Evolutionary conservation across 30 jellyfish, hydroid and myxozoan genomes (phyloP).

Genomic region (Chironex yamaguchii): DNA sequence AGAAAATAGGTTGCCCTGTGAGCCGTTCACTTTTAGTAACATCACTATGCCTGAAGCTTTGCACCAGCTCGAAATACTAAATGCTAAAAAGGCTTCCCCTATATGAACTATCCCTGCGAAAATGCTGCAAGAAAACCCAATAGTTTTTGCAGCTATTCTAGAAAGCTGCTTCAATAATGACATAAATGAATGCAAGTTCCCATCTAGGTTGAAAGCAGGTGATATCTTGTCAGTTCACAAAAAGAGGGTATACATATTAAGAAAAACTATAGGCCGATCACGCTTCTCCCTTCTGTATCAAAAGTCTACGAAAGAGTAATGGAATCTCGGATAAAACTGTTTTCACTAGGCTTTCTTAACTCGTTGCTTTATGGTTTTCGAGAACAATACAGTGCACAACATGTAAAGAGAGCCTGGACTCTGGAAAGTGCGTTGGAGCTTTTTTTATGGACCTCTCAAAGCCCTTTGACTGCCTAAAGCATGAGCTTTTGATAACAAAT

Average conservation of each 20-base stretch:
- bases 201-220: too few relatives aligned
- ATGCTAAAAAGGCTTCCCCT: constrained; percentile 40
- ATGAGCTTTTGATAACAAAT: too few relatives aligned
- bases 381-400: constrained; percentile 46
- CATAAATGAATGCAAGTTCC: too few relatives aligned
- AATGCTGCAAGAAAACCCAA: constrained; percentile 16
- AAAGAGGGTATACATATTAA: constrained; percentile 28
- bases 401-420: too few relatives aligned
- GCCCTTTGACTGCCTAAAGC: too few relatives aligned
- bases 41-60: constrained; percentile 26
- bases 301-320: constrained; percentile 41
- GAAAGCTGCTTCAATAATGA: too few relatives aligned
- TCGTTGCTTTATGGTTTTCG: constrained; percentile 64
- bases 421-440: too few relatives aligned
- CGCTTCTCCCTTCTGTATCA: constrained; percentile 48
- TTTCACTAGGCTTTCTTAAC: constrained; percentile 30
- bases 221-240: constrained; percentile 23
- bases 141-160: background rate
- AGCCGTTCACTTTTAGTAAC: background rate
- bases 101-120: constrained; percentile 5
- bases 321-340: constrained; percentile 27
- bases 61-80: constrained; percentile 32
- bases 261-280: constrained; percentile 57
- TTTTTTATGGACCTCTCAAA: too few relatives aligned
- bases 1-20: constrained; percentile 4